phyloP scores from a whole-genome alignment of 2,797 vertebrate species.

The Cynopterus sphinx region DNA sequence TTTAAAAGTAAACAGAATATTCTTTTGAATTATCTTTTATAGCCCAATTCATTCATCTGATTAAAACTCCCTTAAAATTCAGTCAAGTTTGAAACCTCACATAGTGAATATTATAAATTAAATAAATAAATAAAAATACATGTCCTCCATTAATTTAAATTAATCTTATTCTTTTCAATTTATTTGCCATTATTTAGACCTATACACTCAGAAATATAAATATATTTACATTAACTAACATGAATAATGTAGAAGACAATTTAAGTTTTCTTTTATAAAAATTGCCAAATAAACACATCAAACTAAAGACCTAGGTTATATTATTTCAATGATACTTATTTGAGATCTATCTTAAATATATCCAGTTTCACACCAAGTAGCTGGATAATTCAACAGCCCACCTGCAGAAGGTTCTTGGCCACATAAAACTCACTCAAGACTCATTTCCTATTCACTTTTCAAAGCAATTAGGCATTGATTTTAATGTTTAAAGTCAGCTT shows the following conservation, averaged over 20 bases:
- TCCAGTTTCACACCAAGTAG: neutral
- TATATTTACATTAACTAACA: neutral
- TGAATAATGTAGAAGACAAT: neutral
- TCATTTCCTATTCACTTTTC: slow-evolving; percentile 57
- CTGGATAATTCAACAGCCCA: slow-evolving; percentile 48
- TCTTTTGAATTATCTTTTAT: neutral
- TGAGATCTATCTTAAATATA: slow-evolving; percentile 39
- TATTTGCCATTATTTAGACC: neutral
- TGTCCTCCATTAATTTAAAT: neutral
- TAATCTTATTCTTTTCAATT: neutral
- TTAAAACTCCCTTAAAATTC: neutral
- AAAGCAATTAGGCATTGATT: slow-evolving; percentile 44
- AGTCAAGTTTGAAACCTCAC: neutral
- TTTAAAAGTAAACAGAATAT: neutral
- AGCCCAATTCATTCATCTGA: neutral
- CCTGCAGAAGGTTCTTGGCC: slow-evolving; percentile 24
- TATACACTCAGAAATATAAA: neutral
- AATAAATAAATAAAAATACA: neutral
- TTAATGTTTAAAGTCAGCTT: slow-evolving; percentile 58
- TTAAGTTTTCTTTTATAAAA: neutral
- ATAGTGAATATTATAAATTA: neutral
- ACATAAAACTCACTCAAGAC: slow-evolving; percentile 55
- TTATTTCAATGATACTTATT: slow-evolving; percentile 29
- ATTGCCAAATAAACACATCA: neutral
- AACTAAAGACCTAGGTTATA: neutral